Evolutionary conservation across 2,888 invertebrate species (phyloP).

Genomic region (Nymphalis polychloros): DNA sequence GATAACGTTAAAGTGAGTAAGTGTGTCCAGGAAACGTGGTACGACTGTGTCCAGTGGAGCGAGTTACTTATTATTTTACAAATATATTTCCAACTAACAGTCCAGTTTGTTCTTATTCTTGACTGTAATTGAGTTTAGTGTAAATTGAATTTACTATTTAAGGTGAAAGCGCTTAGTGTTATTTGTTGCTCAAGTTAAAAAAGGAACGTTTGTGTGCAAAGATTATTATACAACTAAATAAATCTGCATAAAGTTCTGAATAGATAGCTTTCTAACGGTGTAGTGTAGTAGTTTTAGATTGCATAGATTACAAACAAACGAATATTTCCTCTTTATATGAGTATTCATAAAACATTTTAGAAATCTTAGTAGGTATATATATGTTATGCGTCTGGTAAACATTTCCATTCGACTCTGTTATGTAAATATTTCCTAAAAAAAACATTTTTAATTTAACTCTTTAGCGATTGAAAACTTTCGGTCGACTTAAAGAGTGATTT

Average conservation of each 20-base stretch:
- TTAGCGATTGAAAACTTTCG: slow-evolving; percentile 17
- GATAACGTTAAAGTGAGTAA: slow-evolving; percentile 72
- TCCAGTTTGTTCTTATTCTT: slow-evolving; percentile 1
- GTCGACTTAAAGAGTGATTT: slow-evolving; percentile 27
- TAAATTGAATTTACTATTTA: too few relatives aligned
- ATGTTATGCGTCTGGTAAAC: not conserved
- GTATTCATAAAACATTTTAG: not conserved
- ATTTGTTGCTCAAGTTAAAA: too few relatives aligned
- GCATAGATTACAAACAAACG: too few relatives aligned
- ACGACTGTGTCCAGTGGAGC: slow-evolving; percentile 18
- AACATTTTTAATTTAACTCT: slow-evolving; percentile 31
- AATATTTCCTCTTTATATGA: too few relatives aligned
- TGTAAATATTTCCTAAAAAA: slow-evolving; percentile 21
- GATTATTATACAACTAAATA: too few relatives aligned
- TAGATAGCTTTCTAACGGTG: too few relatives aligned
- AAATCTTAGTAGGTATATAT: not conserved
- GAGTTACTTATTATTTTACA: slow-evolving; percentile 15
- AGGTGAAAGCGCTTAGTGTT: too few relatives aligned
- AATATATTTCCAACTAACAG: slow-evolving; percentile 3
- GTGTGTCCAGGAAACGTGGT: slow-evolving; percentile 14
- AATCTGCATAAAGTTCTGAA: too few relatives aligned
- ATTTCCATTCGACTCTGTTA: slow-evolving; percentile 15
- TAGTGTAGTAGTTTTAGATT: too few relatives aligned
- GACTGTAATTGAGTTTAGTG: too few relatives aligned
- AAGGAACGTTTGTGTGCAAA: too few relatives aligned